Evolutionary conservation across 2,113 vertebrate genomes (phyloP).

Genomic region (Hippocampus comes): DNA sequence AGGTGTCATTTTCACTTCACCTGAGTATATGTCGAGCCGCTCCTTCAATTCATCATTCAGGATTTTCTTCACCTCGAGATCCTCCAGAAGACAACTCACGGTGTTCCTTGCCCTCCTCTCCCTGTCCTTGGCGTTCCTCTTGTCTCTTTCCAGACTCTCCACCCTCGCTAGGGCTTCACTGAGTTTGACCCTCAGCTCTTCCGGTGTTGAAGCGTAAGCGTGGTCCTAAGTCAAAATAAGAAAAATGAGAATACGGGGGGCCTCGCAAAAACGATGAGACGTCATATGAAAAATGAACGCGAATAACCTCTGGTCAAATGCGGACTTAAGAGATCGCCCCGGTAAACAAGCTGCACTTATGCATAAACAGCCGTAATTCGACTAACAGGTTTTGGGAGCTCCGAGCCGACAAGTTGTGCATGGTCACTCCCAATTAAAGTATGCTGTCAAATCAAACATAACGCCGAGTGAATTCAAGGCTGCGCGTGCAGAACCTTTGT

Average conservation of each 20-base stretch:
- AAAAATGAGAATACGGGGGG: background rate
- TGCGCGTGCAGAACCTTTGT: no score
- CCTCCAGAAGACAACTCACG: slow-evolving; percentile 4
- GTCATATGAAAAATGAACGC: no score
- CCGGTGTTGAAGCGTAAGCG: slow-evolving; percentile 1
- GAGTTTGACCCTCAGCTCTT: slow-evolving; percentile 5
- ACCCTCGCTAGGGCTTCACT: slow-evolving; percentile 3
- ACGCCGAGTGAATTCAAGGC: no score
- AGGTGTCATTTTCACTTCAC: background rate
- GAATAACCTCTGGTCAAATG: no score
- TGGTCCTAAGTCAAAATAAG: background rate
- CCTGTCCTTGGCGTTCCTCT: background rate
- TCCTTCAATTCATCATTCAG: slow-evolving; percentile 19
- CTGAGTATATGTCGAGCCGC: background rate
- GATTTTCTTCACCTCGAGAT: slow-evolving; percentile 6
- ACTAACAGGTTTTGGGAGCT: no score
- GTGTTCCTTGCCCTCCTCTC: slow-evolving; percentile 8
- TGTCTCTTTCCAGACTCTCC: slow-evolving; percentile 9
- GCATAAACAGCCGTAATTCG: no score
- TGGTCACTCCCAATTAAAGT: no score
- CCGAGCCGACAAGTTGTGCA: no score
- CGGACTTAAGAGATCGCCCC: no score
- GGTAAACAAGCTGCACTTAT: no score
- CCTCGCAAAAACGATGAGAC: no score
- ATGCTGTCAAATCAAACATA: no score